Conservation (phyloP, 2,797 vertebrate genomes). For the Smutsia temminckii region DNA sequence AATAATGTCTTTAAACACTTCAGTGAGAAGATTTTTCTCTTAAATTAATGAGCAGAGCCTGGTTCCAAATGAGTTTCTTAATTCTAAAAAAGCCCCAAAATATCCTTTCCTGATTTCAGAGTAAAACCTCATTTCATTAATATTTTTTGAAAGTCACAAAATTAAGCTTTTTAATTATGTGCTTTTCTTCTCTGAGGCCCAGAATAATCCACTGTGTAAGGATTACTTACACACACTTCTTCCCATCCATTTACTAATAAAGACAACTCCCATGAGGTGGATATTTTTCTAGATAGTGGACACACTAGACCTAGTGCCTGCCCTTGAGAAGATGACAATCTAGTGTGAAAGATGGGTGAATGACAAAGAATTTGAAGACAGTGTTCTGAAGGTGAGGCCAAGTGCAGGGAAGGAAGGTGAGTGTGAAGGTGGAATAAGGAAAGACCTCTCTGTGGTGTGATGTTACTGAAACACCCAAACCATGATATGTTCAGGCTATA, state of each 20-base stretch:
- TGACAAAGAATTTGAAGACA: not conserved
- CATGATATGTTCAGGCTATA: not conserved
- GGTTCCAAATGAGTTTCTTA: slow-evolving; percentile 13
- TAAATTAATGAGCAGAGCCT: not conserved
- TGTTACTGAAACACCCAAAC: not conserved
- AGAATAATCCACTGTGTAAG: not conserved
- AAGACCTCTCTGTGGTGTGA: not conserved
- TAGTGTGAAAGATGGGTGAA: not conserved
- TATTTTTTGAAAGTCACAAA: not conserved
- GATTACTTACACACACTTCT: not conserved
- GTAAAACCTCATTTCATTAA: not conserved
- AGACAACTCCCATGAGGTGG: not conserved
- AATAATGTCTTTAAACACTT: slow-evolving; percentile 22
- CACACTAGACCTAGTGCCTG: not conserved
- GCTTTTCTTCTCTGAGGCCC: not conserved
- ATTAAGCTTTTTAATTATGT: not conserved
- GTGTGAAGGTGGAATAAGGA: not conserved
- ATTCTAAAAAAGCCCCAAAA: not conserved
- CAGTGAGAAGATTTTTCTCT: not conserved
- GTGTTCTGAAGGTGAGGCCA: not conserved
- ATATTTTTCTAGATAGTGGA: not conserved
- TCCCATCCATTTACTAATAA: not conserved
- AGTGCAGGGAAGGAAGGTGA: not conserved
- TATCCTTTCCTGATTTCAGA: not conserved
- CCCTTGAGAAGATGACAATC: not conserved